Percentiles rank a stretch among this genome's conserved stretches.
Evolutionary conservation across 1,140 invertebrate species (phyloP).

Genomic region (Drosophila fuyamai): DNA sequence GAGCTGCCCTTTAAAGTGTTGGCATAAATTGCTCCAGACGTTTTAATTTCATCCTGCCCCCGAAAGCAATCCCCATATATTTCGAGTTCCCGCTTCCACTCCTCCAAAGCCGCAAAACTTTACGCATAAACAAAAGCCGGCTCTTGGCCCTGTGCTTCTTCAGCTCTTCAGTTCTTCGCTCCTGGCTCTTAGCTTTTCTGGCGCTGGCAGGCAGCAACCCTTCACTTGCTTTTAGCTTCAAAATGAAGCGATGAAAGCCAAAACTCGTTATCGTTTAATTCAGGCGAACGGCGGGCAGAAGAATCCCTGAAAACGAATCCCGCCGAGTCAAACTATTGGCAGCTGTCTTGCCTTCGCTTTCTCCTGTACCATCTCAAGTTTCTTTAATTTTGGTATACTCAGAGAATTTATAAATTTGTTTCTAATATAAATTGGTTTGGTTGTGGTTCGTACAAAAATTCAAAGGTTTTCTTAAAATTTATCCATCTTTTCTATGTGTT

Average conservation of each 20-base stretch:
- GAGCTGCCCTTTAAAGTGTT: conserved; percentile 43
- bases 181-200: conserved; percentile 34
- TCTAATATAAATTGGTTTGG: too few relatives aligned
- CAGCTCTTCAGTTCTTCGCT: conserved; percentile 1
- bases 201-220: conserved; percentile 50
- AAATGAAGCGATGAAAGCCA: conserved; percentile 67
- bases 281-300: conserved; percentile 34
- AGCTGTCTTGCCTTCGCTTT: conserved; percentile 36
- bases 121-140: conserved; percentile 72
- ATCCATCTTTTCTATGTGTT: too few relatives aligned
- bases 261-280: conserved; percentile 82
- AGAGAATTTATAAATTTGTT: neutral
- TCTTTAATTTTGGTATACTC: neutral
- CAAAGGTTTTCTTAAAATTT: too few relatives aligned
- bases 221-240: conserved; percentile 59
- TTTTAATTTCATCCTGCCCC: conserved; percentile 47
- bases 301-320: conserved; percentile 31
- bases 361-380: conserved; percentile 5
- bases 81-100: neutral
- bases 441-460: too few relatives aligned
- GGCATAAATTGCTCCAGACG: conserved; percentile 43
- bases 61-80: neutral
- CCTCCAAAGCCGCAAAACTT: conserved; percentile 52
- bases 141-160: conserved; percentile 17
- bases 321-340: conserved; percentile 59